Evolutionary conservation across 2,797 vertebrate genomes (phyloP).

Genomic region (Neostethus bicornis): DNA sequence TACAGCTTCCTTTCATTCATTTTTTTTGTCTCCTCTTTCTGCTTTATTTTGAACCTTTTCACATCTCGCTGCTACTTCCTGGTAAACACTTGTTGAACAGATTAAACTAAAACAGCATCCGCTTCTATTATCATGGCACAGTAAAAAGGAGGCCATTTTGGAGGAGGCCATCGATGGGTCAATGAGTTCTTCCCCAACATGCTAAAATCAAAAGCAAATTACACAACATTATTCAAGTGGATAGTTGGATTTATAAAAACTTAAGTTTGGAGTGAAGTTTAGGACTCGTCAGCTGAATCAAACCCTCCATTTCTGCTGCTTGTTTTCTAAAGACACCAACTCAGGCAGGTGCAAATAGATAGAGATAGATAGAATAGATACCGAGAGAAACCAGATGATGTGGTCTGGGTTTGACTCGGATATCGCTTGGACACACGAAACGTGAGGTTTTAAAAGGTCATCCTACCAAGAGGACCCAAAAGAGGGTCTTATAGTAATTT

Average conservation of each 20-base stretch:
- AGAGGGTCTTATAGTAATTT: no score
- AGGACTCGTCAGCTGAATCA: no score
- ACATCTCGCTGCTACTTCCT: background rate
- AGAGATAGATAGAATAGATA: no score
- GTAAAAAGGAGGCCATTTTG: slow-evolving; percentile 5
- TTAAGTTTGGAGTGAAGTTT: slow-evolving; percentile 8
- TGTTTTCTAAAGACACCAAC: background rate
- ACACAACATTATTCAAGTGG: slow-evolving; percentile 7
- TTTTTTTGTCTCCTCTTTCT: background rate
- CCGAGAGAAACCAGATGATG: no score
- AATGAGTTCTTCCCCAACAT: slow-evolving; percentile 9
- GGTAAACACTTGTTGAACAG: slow-evolving; percentile 1
- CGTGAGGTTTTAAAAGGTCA: no score
- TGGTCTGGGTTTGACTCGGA: no score
- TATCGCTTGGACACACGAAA: no score
- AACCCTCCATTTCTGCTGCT: no score
- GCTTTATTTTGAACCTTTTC: background rate
- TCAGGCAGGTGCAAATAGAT: no score
- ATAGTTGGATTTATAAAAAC: slow-evolving; percentile 12
- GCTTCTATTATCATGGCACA: background rate
- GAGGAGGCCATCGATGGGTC: no score
- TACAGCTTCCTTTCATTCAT: background rate
- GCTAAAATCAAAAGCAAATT: slow-evolving; percentile 10
- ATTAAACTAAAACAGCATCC: slow-evolving; percentile 16
- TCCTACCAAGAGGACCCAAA: no score